Conservation (phyloP, 1,140 invertebrate species). For the Brevipalpus yothersi region DNA sequence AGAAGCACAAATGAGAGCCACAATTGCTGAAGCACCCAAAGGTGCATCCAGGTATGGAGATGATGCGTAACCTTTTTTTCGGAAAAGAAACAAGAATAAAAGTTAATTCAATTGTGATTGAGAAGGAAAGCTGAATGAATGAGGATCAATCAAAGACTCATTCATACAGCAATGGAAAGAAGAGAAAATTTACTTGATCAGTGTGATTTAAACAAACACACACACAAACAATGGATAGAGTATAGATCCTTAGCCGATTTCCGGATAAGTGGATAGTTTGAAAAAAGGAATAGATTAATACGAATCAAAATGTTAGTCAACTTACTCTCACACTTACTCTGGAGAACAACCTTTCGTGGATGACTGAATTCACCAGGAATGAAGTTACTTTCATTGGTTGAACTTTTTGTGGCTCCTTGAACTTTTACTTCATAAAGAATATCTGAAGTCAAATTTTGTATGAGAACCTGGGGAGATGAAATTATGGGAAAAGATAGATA, state of each 20-base stretch:
- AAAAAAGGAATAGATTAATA: slow-evolving; percentile 1
- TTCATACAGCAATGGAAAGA: neutral
- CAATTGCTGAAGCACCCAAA: slow-evolving; percentile 39
- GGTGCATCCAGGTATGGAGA: slow-evolving; percentile 11
- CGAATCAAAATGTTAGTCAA: neutral
- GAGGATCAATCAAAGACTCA: neutral
- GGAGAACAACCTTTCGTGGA: slow-evolving; percentile 33
- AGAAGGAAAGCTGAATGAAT: neutral
- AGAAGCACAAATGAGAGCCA: slow-evolving; percentile 41
- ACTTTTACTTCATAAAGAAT: slow-evolving; percentile 46
- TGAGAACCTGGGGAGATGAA: slow-evolving; percentile 16
- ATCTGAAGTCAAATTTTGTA: slow-evolving; percentile 45
- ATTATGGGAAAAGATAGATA: neutral
- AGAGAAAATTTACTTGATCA: too few species aligned
- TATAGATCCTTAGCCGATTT: neutral
- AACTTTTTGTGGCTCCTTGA: slow-evolving; percentile 38
- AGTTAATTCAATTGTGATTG: neutral
- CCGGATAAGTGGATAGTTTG: neutral
- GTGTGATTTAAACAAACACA: too few species aligned
- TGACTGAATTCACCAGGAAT: slow-evolving; percentile 38
- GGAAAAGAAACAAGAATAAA: neutral
- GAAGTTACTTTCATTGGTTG: slow-evolving; percentile 29
- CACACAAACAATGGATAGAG: too few species aligned
- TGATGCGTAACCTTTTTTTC: slow-evolving; percentile 4
- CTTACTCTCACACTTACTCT: slow-evolving; percentile 30